phyloP scores from a whole-genome alignment of 2,797 vertebrate species.

The Thunnus albacares region DNA sequence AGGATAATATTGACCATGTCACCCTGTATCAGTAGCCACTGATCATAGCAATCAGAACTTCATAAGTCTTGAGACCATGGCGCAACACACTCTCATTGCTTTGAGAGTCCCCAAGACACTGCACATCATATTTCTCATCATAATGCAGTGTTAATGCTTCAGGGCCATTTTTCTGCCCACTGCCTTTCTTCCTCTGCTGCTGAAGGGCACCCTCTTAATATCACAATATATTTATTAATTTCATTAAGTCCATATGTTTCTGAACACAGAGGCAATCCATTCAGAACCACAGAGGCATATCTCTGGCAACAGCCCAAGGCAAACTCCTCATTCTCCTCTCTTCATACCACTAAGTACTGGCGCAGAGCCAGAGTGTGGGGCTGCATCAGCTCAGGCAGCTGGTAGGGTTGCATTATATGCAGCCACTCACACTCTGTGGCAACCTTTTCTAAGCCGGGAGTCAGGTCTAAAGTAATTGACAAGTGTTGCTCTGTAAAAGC shows the following conservation, averaged over 20 bases:
- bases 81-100: constrained; percentile 38
- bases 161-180: constrained; percentile 57
- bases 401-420: constrained; percentile 66
- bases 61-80: constrained; percentile 28
- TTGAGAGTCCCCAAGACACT: constrained; percentile 50
- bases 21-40: constrained; percentile 15
- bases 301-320: constrained; percentile 72
- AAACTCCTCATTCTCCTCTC: constrained; percentile 76
- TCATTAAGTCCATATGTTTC: constrained; percentile 81
- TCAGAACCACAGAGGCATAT: constrained; percentile 71
- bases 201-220: constrained; percentile 76
- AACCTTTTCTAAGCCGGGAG: constrained; percentile 62
- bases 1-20: not conserved
- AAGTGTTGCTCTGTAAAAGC: constrained; percentile 75
- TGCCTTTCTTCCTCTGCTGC: constrained; percentile 54
- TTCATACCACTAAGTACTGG: constrained; percentile 75
- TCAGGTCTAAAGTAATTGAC: constrained; percentile 73
- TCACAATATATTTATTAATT: constrained; percentile 79
- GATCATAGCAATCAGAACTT: constrained; percentile 60
- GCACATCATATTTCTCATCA: constrained; percentile 68
- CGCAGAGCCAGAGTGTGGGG: constrained; percentile 64
- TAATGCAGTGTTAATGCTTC: constrained; percentile 76
- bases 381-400: constrained; percentile 61
- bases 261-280: constrained; percentile 72
- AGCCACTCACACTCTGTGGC: constrained; percentile 65